phyloP scores from a whole-genome alignment of 2,888 invertebrate species.

The Lottia gigantea region DNA sequence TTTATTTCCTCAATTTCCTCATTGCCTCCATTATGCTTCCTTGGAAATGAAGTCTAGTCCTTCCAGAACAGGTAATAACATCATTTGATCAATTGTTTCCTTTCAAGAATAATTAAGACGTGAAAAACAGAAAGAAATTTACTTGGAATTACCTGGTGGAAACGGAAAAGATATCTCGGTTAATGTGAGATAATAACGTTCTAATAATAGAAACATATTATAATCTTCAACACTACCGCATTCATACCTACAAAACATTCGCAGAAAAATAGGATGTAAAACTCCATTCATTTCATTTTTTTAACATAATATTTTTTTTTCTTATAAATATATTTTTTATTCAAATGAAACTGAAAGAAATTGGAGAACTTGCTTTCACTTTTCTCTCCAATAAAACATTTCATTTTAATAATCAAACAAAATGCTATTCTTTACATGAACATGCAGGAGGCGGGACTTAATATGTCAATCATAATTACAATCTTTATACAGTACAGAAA shows the following conservation, averaged over 20 bases:
- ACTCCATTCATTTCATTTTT: too few relatives aligned
- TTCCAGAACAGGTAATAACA: too few relatives aligned
- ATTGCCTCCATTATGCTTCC: background rate
- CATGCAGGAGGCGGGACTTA: background rate
- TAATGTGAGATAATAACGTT: slow-evolving; percentile 83
- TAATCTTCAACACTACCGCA: slow-evolving; percentile 48
- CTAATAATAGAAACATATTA: slow-evolving; percentile 81
- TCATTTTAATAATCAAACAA: too few relatives aligned
- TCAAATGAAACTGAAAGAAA: too few relatives aligned
- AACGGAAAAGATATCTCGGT: slow-evolving; percentile 84
- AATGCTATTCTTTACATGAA: background rate
- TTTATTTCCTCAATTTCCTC: too few relatives aligned
- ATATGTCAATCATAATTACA: background rate
- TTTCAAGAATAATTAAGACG: background rate
- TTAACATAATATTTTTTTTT: too few relatives aligned
- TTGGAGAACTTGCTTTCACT: too few relatives aligned
- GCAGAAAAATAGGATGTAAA: too few relatives aligned
- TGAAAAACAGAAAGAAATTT: background rate
- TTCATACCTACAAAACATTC: slow-evolving; percentile 32
- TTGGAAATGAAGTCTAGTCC: too few relatives aligned
- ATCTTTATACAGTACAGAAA: background rate
- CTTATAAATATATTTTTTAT: too few relatives aligned
- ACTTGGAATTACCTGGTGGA: slow-evolving; percentile 71
- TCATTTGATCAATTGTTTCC: too few relatives aligned
- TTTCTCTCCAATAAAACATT: too few relatives aligned